Conservation (phyloP, 2,888 invertebrate genomes). For the Polyommatus iphigenia region DNA sequence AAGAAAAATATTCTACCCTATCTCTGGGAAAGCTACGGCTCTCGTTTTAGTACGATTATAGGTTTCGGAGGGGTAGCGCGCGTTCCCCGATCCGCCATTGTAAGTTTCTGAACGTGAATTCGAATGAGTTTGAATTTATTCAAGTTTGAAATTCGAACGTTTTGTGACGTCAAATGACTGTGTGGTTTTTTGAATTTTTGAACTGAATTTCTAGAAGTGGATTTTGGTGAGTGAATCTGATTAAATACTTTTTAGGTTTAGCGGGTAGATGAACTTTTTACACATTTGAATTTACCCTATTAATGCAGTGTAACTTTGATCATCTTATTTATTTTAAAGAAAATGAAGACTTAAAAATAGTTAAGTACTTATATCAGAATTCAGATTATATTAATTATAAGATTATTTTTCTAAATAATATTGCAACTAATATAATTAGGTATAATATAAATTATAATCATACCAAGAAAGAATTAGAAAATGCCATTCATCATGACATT, state of each 20-base stretch:
- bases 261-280: not conserved
- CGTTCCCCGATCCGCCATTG: constrained; percentile 31
- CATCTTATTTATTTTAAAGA: too few relatives aligned
- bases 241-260: not conserved
- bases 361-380: too few relatives aligned
- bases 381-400: too few relatives aligned
- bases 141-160: constrained; percentile 14
- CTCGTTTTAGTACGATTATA: constrained; percentile 39
- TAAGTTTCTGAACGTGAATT: constrained; percentile 39
- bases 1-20: constrained; percentile 38
- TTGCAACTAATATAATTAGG: too few relatives aligned
- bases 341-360: too few relatives aligned
- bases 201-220: constrained; percentile 20
- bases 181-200: not conserved
- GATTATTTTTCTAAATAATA: too few relatives aligned
- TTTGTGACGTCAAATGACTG: constrained; percentile 29
- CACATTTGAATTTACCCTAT: not conserved
- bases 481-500: too few relatives aligned
- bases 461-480: too few relatives aligned
- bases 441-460: too few relatives aligned
- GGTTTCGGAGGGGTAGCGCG: constrained; percentile 39
- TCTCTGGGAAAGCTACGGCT: constrained; percentile 34
- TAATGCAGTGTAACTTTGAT: too few relatives aligned
- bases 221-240: constrained; percentile 7
- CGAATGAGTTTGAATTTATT: constrained; percentile 36